Evolutionary conservation across 2,113 vertebrate species (phyloP).

Genomic region (Engraulis encrasicolus): DNA sequence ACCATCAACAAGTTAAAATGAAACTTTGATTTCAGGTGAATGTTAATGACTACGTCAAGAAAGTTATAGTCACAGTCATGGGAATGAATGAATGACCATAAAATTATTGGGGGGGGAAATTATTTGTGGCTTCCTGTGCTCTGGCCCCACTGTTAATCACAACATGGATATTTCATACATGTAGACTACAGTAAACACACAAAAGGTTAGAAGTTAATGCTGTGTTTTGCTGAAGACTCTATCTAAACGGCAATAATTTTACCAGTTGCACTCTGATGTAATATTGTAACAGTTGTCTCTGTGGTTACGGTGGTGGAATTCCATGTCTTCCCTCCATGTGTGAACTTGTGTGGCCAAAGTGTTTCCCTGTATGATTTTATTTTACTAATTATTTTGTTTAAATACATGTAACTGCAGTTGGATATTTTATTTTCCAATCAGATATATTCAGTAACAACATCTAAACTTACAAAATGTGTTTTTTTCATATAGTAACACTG

Average conservation of each 20-base stretch:
- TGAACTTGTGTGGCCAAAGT: not conserved
- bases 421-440: no score
- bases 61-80: not conserved
- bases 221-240: not conserved
- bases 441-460: no score
- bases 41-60: not conserved
- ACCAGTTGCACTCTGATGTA: no score
- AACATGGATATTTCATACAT: not conserved
- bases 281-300: no score
- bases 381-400: no score
- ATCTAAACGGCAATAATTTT: not conserved
- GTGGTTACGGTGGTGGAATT: no score
- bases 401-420: no score
- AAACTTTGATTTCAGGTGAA: not conserved
- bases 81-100: not conserved
- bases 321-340: not conserved
- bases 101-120: not conserved
- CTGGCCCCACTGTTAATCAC: not conserved
- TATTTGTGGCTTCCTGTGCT: not conserved
- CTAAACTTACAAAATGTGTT: no score
- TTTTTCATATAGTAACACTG: no score
- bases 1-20: not conserved
- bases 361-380: no score
- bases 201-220: not conserved
- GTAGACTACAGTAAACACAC: not conserved